These are phyloP conservation scores for Gandaritis pyraliata DNA, from an alignment of 2,888 invertebrate genomes.

Conservation along the genomic window DNA sequence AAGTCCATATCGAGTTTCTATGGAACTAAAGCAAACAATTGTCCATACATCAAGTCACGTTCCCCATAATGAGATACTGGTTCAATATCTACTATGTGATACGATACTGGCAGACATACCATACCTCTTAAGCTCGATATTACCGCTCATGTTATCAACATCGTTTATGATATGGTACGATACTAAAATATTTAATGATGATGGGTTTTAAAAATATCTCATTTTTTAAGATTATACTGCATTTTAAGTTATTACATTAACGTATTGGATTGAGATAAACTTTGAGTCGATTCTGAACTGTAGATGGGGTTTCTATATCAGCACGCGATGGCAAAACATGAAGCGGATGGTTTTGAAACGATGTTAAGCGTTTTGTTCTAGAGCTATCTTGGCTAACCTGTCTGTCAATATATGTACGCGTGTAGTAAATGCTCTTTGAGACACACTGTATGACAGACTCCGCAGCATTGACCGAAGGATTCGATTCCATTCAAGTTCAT, in stretches of 20 bases:
- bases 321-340: neutral
- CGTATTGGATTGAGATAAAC: neutral
- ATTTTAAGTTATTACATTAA: neutral
- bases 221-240: conserved; percentile 1
- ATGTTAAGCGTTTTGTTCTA: neutral
- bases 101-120: conserved; percentile 5
- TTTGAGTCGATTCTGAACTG: neutral
- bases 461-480: conserved; percentile 15
- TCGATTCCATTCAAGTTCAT: conserved; percentile 23
- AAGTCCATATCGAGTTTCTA: too few relatives aligned
- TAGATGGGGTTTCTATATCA: neutral
- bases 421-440: neutral
- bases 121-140: conserved; percentile 10
- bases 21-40: too few relatives aligned
- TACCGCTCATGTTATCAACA: conserved; percentile 18
- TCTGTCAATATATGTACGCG: too few relatives aligned
- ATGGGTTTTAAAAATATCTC: conserved; percentile 5
- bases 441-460: neutral
- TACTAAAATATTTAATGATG: conserved; percentile 24
- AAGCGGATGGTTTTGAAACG: neutral
- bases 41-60: too few relatives aligned
- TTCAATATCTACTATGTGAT: conserved; percentile 5
- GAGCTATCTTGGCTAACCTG: neutral
- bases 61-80: conserved; percentile 8
- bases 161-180: conserved; percentile 7